Conservation (phyloP, 2,113 vertebrate genomes). For the Salvelinus fontinalis region DNA sequence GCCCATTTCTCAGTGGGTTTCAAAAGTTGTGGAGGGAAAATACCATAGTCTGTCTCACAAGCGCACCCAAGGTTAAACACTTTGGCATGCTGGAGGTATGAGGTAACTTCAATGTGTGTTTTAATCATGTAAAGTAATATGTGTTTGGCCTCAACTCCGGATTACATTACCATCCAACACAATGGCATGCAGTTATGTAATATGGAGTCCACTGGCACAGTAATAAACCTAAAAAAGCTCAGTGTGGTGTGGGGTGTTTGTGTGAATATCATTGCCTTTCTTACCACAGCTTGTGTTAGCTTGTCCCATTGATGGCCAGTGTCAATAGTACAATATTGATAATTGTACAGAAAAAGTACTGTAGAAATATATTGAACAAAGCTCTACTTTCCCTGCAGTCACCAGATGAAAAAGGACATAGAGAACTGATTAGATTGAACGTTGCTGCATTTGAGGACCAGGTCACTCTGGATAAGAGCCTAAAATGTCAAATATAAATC, state of each 20-base stretch:
- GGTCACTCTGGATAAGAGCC: no score
- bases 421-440: no score
- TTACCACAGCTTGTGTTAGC: no score
- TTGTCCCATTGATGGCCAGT: neutral
- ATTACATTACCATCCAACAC: neutral
- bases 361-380: no score
- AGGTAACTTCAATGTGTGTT: neutral
- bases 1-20: conserved; percentile 13
- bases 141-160: neutral
- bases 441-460: no score
- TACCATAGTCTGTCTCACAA: neutral
- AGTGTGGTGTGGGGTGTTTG: neutral
- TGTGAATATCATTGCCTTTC: neutral
- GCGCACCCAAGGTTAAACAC: conserved; percentile 2
- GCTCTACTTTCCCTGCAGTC: no score
- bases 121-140: neutral
- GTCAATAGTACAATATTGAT: no score
- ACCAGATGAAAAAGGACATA: no score
- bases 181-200: neutral
- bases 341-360: no score
- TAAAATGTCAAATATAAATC: no score
- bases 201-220: neutral
- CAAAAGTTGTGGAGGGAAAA: conserved; percentile 6
- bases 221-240: neutral
- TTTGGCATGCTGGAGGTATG: neutral